Evolutionary conservation across 2,888 invertebrate genomes (phyloP).

Genomic region (Leucophora obtusa): DNA sequence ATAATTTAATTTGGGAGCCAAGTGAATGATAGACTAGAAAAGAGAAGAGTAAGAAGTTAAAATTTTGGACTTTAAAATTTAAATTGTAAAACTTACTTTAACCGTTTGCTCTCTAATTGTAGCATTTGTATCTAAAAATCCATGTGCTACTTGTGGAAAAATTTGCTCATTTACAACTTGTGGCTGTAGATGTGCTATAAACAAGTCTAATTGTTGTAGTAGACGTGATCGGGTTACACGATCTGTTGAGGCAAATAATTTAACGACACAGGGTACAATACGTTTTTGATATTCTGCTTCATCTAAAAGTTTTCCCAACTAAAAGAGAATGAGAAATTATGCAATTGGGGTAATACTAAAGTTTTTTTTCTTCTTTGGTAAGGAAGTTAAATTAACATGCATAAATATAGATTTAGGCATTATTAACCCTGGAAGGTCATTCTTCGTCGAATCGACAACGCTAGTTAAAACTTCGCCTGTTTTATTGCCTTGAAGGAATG

Average conservation of each 20-base stretch:
- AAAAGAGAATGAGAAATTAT: slow-evolving; percentile 72
- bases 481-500: too few species aligned
- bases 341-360: too few species aligned
- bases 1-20: slow-evolving; percentile 97
- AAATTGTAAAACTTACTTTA: slow-evolving; percentile 82
- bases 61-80: slow-evolving; percentile 4
- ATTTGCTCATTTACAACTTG: slow-evolving; percentile 95
- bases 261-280: slow-evolving; percentile 98
- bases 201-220: slow-evolving; percentile 95
- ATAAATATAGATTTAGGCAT: too few species aligned
- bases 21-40: slow-evolving; percentile 91
- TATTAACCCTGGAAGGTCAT: too few species aligned
- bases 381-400: too few species aligned
- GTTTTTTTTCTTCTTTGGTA: too few species aligned
- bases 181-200: slow-evolving; percentile 89
- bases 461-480: too few species aligned
- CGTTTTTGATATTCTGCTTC: slow-evolving; percentile 96
- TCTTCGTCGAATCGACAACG: too few species aligned
- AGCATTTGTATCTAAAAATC: slow-evolving; percentile 97
- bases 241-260: slow-evolving; percentile 96
- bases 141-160: slow-evolving; percentile 95
- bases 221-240: slow-evolving; percentile 95
- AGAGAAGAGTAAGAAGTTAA: slow-evolving; percentile 14
- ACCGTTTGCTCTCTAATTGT: slow-evolving; percentile 98
- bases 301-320: slow-evolving; percentile 93